Evolutionary conservation across 1,140 invertebrate species (phyloP).

Genomic region (Neuroterus valhalla): DNA sequence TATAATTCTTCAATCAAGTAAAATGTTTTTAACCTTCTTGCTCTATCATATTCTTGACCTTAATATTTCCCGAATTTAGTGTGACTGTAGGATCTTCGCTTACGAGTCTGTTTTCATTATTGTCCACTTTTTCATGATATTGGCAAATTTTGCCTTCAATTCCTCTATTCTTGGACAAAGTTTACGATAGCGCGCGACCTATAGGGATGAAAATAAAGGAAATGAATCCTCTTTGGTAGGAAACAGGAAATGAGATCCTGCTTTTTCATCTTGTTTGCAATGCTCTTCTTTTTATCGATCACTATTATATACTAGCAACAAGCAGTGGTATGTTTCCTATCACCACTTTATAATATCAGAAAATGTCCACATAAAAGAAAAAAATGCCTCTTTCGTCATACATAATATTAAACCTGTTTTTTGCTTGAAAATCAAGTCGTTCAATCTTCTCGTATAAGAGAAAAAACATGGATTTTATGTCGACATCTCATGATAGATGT

Average conservation of each 20-base stretch:
- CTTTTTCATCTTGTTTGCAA: neutral
- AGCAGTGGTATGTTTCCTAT: neutral
- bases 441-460: too few species aligned
- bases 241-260: neutral
- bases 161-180: neutral
- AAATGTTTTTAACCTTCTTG: too few species aligned
- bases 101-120: neutral
- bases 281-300: neutral
- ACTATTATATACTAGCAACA: neutral
- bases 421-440: too few species aligned
- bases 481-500: too few species aligned
- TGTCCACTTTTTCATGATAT: neutral
- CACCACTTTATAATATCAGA: neutral
- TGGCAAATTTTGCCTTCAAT: neutral
- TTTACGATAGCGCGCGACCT: neutral
- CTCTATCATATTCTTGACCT: too few species aligned
- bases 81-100: neutral
- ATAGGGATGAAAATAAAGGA: neutral
- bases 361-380: neutral
- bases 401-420: too few species aligned
- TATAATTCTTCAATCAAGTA: too few species aligned
- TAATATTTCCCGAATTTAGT: too few species aligned
- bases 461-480: too few species aligned
- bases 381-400: neutral
- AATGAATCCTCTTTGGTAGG: neutral